Evolutionary conservation across 1,140 invertebrate species (phyloP), one percentile per base, ranked within the genome.

Genomic region (Anoplophora glabripennis): DNA sequence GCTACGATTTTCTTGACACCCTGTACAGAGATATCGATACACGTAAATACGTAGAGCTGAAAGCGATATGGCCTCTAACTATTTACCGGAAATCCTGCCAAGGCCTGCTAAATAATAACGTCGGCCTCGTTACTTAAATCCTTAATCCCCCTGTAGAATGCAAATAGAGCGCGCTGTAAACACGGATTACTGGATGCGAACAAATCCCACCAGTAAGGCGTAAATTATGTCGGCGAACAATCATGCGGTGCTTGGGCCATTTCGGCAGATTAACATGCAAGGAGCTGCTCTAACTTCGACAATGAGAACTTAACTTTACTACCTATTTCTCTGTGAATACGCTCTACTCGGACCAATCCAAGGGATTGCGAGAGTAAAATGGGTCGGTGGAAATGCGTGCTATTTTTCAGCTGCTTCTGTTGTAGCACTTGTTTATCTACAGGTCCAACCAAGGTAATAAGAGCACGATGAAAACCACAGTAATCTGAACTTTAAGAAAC

Each of bases 171-270:
- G 45, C 21, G 67, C 61, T 56, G 63, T 69, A 69, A 69, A 71
- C 67, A 68, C 61, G 65, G 67, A 59, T 65, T 68, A 68, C 55
- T 65, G 65, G 56, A 67, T 69, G 60, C 54, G 65, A 67, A 68
- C 66, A 71, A 73, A 73, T 71, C 71, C 69, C 61, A 64, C 61
- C 62, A 64, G 59, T 66, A 59, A 66, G 63, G 67, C 68, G 69
- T 73, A 73, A 73, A 73, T 73, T 73, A 70, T 72, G 70, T 72
- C 70, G 69, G 68, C 51, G 71, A 71, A 69, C 70, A 69, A 73
- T 73, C 71, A 70, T 72, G 71, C 57, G 69, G 71, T 69, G 60
- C 61, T 65, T 62, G 44, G 48, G 59, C 63, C 62, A 67, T 72
- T 72, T 64, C 46, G 58, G 53, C 61, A 67, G 63, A 72, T 72